Conservation (phyloP, 2,113 vertebrate genomes). For the Prionailurus bengalensis region DNA sequence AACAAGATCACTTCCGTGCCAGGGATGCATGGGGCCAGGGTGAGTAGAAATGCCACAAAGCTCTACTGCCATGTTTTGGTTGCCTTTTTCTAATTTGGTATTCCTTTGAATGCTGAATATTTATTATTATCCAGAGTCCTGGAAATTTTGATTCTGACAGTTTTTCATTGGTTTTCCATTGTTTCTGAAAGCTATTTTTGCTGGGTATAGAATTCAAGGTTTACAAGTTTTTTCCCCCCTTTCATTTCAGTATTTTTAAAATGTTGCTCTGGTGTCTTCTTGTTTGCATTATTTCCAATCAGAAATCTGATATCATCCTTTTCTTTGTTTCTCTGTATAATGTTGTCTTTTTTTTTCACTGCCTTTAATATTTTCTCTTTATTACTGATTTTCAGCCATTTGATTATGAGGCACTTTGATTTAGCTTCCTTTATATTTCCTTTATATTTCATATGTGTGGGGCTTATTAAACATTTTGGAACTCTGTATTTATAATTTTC, state of each 20-base stretch:
- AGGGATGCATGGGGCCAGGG: neutral
- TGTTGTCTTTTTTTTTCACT: neutral
- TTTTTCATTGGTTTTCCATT: neutral
- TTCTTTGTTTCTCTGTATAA: neutral
- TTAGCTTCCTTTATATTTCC: neutral
- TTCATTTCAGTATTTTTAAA: neutral
- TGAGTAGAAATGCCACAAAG: neutral
- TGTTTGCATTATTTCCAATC: neutral
- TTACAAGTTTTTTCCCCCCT: neutral
- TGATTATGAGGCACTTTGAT: neutral
- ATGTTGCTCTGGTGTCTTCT: neutral
- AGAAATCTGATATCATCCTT: neutral
- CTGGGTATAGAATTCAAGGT: neutral
- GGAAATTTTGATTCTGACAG: neutral
- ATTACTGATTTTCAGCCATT: neutral
- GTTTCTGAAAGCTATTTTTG: neutral
- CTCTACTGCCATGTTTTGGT: neutral
- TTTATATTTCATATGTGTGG: neutral
- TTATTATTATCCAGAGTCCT: neutral
- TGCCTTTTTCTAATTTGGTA: neutral
- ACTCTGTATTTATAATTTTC: neutral
- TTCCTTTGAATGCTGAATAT: neutral
- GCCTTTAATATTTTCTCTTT: neutral
- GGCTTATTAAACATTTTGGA: neutral
- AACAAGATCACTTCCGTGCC: neutral